Base-by-base conservation (phyloP, 2,888 invertebrate genomes). In the Lasioglossum calceatum region DNA sequence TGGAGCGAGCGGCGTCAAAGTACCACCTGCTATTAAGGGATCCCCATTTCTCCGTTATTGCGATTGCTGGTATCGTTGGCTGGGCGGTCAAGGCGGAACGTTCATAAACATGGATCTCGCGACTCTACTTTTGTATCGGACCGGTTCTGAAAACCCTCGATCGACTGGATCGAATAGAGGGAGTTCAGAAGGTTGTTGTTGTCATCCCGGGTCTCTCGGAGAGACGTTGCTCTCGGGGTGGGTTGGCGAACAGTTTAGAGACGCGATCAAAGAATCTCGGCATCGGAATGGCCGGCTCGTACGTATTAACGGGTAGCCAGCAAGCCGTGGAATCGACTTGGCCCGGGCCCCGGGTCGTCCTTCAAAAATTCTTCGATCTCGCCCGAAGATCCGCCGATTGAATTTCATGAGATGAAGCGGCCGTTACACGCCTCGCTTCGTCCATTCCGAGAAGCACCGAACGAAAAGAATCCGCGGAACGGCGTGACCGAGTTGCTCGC, bases 1-100 rank as follows among this genome's bases (percentile, higher is more conserved):
- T 91, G 97, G 97, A 91, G 97, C 97, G 95, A 97, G 95, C 91
- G 97, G 97, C 92, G 97, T 97, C 95, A 97, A 95, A 90, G 97
- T 96, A 95, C 96, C 96, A 95, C 96, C 95, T 95, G 96, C 96
- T 96, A 92, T 93, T 92, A 90, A 92, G 92, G 91, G 92, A 94
- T 92, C 93, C 94, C 93, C 93, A 93, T 86, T 90, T 90, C 88
- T 93, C 90, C 89, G 92, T 92, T 93, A 93, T 91, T 90, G 87
- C 88, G 89, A 87, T 87, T 88, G 44, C 81, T 89, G 78, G 84
- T 86, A 89, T 90, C 87, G 74, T 87, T 78, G 86, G 80, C 86
- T 79, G 84, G n/a, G 44, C 85, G 84, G 90, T 92, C 93, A 92
- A 91, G 80, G 87, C 88, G 91, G 92, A 92, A 93, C 91, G 91